Evolutionary conservation across 2,888 invertebrate genomes (phyloP).

Genomic region (Boloria selene): DNA sequence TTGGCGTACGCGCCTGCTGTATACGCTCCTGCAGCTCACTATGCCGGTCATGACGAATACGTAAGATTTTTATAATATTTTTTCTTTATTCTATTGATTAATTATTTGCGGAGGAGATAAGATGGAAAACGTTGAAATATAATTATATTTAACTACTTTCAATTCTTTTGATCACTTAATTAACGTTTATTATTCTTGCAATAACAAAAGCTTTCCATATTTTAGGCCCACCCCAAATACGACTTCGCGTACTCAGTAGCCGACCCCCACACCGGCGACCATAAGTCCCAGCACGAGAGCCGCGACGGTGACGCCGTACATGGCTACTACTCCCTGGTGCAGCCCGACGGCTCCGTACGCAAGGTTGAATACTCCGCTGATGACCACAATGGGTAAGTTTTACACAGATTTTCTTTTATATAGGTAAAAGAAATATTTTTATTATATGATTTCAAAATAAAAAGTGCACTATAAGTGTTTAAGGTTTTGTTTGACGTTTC

Average conservation of each 20-base stretch:
- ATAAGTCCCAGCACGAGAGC: conserved; percentile 69
- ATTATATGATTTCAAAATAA: too few species aligned
- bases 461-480: too few species aligned
- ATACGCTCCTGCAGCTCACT: conserved; percentile 49
- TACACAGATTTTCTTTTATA: neutral
- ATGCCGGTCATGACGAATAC: conserved; percentile 46
- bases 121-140: too few species aligned
- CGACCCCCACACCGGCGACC: conserved; percentile 75
- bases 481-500: conserved; percentile 12
- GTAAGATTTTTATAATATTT: conserved; percentile 40
- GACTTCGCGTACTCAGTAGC: conserved; percentile 67
- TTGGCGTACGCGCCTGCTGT: conserved; percentile 46
- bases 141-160: too few species aligned
- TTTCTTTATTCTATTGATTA: neutral
- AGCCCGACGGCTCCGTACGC: conserved; percentile 80
- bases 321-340: conserved; percentile 79
- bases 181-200: neutral
- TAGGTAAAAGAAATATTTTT: neutral
- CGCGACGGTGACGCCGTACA: conserved; percentile 74
- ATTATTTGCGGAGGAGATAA: too few species aligned
- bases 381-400: conserved; percentile 76
- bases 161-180: too few species aligned
- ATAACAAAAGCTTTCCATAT: neutral
- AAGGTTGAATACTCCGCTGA: conserved; percentile 82
- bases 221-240: conserved; percentile 51